Evolutionary conservation across 2,888 invertebrate genomes (phyloP).

Genomic region (Allolobophora icterica): DNA sequence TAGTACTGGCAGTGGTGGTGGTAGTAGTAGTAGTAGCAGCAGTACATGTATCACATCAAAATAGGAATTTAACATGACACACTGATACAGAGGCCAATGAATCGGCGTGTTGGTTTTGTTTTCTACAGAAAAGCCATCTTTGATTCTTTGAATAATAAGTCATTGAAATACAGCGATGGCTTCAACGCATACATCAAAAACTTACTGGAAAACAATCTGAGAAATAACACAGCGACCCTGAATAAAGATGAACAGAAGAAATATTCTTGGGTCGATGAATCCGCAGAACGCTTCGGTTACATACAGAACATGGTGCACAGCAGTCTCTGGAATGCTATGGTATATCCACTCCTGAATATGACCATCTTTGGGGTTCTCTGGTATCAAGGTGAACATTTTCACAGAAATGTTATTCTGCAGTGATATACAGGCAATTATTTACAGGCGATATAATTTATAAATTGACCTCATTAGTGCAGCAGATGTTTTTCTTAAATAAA

Average conservation of each 20-base stretch:
- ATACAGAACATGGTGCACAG: conserved; percentile 21
- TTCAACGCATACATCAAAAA: not conserved
- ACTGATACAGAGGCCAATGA: not conserved
- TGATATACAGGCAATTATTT: not conserved
- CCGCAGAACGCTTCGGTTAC: not conserved
- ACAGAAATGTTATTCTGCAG: not conserved
- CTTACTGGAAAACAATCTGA: not conserved
- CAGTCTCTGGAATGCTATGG: conserved; percentile 61
- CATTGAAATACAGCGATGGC: not conserved
- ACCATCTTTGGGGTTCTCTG: conserved; percentile 60
- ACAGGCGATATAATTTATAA: too few relatives aligned
- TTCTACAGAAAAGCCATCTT: not conserved
- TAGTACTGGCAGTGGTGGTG: too few relatives aligned
- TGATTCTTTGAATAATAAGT: not conserved
- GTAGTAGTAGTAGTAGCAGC: not conserved
- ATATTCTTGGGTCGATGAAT: too few relatives aligned
- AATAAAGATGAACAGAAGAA: not conserved
- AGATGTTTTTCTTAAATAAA: too few relatives aligned
- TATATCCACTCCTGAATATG: conserved; percentile 58
- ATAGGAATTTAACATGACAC: not conserved
- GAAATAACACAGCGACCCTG: not conserved
- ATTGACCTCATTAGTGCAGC: too few relatives aligned
- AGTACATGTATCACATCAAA: too few relatives aligned
- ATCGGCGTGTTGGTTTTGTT: not conserved
- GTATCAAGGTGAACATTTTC: conserved; percentile 58